Evolutionary conservation across 2,888 invertebrate species (phyloP), one percentile per base, ranked within the genome.

Genomic region (Noctua pronuba): DNA sequence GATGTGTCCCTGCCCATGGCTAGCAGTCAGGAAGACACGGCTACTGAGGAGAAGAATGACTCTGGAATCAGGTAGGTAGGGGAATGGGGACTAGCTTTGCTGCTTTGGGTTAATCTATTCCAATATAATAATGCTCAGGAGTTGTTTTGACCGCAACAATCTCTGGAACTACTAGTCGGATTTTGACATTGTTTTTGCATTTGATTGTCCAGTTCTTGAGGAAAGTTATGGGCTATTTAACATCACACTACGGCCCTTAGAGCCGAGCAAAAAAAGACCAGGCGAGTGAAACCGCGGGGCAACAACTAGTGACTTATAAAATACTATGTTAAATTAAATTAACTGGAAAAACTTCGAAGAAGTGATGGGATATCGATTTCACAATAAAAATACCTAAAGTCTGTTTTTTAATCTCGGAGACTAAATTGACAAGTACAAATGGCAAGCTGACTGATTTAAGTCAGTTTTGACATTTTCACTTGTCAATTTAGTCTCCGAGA

Each of bases 31-130:
- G 96, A 96, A 1, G 96, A 96, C 66, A 93, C 94, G 0, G 94
- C 89, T 44, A 93, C 95, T 4, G 96, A 96, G 81, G 96, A 96
- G 92, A 96, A 96, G 80, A 96, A 96, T 58, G 96, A 96, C 84
- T 96, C 96, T 0, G 96, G 96, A 1, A 96, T 96, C 86, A 96
- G 96, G 96, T 96, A 79, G 46, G 73, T 68, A 0, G 24, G 41
- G 67, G 28, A 21, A 6, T 18, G 28, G 35, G 52, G 69, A 21
- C 8, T n/a, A 31, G 79, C 71, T 72, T 74, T 31, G 75, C 72
- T 79, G 83, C 79, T 79, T 80, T 70, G 62, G 35, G 21, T 35
- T 35, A 28, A 28, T 28, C 6, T 58, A 28, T 58, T 58, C 58
- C 16, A 58, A 58, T 28, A 28, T n/a, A 11, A 52, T 10, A 52